Conservation (phyloP, 1,140 invertebrate genomes). For the Drosophila tristis region DNA sequence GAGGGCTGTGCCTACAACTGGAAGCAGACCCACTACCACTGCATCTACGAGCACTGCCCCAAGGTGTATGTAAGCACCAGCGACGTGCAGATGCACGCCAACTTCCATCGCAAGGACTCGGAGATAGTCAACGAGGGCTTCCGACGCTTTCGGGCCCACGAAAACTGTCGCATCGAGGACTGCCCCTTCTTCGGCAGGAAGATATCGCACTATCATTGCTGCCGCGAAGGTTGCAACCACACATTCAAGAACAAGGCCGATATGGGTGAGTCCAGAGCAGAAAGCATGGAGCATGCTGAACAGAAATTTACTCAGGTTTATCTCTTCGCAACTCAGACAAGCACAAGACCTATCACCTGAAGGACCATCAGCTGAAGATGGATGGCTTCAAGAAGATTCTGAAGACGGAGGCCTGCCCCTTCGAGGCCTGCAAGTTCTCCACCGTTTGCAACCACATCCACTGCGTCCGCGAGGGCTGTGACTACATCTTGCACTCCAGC, state of each 20-base stretch:
- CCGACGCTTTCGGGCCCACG: slow-evolving; percentile 78
- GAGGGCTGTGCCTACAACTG: slow-evolving; percentile 95
- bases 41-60: slow-evolving; percentile 97
- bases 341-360: slow-evolving; percentile 99
- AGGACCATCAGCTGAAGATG: slow-evolving; percentile 96
- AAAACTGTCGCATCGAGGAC: slow-evolving; percentile 85
- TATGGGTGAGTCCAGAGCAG: slow-evolving; percentile 92
- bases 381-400: slow-evolving; percentile 99
- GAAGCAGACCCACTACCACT: slow-evolving; percentile 99
- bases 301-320: background rate
- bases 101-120: slow-evolving; percentile 98
- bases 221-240: slow-evolving; percentile 94
- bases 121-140: slow-evolving; percentile 97
- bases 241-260: slow-evolving; percentile 99
- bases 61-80: slow-evolving; percentile 99
- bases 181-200: slow-evolving; percentile 97
- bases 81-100: slow-evolving; percentile 99
- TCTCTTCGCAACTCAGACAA: slow-evolving; percentile 90
- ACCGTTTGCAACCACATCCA: slow-evolving; percentile 99
- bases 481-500: slow-evolving; percentile 97
- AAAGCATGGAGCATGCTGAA: background rate
- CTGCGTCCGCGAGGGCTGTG: slow-evolving; percentile 97
- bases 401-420: slow-evolving; percentile 97
- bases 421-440: slow-evolving; percentile 95
- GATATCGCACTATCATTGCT: slow-evolving; percentile 99